Base-by-base conservation (phyloP, 2,888 invertebrate species). In the Oscheius sp. region DNA sequence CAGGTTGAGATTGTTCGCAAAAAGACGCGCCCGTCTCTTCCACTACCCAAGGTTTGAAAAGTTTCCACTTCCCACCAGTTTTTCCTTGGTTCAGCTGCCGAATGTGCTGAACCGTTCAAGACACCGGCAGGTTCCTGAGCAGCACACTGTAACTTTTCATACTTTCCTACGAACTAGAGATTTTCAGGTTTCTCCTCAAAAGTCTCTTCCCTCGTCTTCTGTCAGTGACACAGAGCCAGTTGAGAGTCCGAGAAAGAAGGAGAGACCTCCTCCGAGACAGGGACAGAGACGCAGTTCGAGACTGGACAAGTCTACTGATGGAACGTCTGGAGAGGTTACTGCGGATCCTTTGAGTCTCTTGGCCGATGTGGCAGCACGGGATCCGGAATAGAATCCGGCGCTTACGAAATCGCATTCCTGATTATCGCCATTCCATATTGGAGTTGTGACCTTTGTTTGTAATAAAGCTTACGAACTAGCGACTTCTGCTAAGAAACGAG, bases 281-380 rank as follows among this genome's bases (percentile, higher is more conserved):
- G 68, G 68, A 55, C 55, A 53, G 21, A 51, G 68, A 13, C 11
- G 55, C 33, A 68, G 68, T 55, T 55, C 55, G 35, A 51, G 68
- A 32, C 42, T 68, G 35, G 68, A 68, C 33, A 53, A 53, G 29
- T 21, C 21, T 0, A 21, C 33, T 37, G 55, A 68, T 11, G 10
- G n/a, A 13, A 37, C 9, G 55, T 21, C 32, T 1, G 21, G 55
- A 53, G 13, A 32, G 32, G 53, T 33, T 32, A n/a, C 47, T 21
- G 29, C 48, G 10, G 68, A 68, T 35, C 68, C 68, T 3, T 29
- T 68, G 55, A 68, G 68, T 68, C 68, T 68, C 2, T 55, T 68
- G 33, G 68, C 68, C 13, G 68, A 68, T 35, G 68, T 53, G 9
- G 55, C 68, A 10, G 55, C 42, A 10, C 53, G 55, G 1, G 9